Conservation (phyloP, 1,140 invertebrate genomes). For the Planococcus citri region DNA sequence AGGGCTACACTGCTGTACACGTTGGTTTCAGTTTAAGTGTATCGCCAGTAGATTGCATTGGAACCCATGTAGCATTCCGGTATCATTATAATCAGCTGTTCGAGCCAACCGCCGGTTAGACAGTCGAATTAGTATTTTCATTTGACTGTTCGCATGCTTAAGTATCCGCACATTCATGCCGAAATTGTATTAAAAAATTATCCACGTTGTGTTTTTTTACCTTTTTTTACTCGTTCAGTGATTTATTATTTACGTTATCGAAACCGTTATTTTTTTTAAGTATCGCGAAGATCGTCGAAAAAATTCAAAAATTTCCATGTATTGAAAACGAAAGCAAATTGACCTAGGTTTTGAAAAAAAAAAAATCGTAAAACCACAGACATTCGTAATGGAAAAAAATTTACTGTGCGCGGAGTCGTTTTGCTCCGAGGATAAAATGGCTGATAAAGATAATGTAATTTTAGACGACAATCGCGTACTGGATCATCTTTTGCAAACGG, state of each 20-base stretch:
- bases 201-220: too few relatives aligned
- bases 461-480: slow-evolving; percentile 9
- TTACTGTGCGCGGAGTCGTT: slow-evolving; percentile 15
- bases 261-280: not conserved
- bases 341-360: not conserved
- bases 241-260: too few relatives aligned
- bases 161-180: not conserved
- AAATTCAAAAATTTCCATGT: slow-evolving; percentile 13
- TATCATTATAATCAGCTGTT: slow-evolving; percentile 4
- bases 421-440: slow-evolving; percentile 14
- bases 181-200: not conserved
- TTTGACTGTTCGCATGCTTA: not conserved
- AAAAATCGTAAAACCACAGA: too few relatives aligned
- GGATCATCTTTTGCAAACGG: slow-evolving; percentile 16
- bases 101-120: not conserved
- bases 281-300: not conserved
- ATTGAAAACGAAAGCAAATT: not conserved
- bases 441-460: slow-evolving; percentile 13
- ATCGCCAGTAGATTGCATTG: not conserved
- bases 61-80: not conserved
- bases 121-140: not conserved
- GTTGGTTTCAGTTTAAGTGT: not conserved
- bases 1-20: not conserved
- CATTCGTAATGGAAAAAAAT: slow-evolving; percentile 4
- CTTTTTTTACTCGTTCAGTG: too few relatives aligned